Conservation (phyloP, 2,888 invertebrate species). For the Diplolepis rosae region DNA sequence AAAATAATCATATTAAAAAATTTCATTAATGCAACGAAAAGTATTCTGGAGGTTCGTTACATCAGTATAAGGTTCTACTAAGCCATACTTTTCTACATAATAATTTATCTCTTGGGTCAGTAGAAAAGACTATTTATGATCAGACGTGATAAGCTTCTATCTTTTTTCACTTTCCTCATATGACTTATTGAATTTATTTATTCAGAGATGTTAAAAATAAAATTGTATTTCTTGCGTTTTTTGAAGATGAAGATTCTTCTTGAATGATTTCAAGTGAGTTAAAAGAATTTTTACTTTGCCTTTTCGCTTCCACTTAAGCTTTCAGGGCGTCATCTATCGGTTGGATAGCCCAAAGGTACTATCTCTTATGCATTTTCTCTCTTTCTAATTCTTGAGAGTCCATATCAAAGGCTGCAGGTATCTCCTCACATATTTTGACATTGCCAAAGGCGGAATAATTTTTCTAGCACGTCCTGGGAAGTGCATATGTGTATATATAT, state of each 20-base stretch:
- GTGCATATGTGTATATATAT: not conserved
- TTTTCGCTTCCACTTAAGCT: not conserved
- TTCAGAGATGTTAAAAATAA: no score
- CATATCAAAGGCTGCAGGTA: constrained; percentile 15
- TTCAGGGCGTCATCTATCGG: not conserved
- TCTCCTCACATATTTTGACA: constrained; percentile 23
- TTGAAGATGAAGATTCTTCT: not conserved
- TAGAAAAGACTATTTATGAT: not conserved
- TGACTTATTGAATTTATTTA: no score
- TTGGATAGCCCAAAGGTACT: constrained; percentile 12
- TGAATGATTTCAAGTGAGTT: not conserved
- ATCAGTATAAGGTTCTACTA: no score
- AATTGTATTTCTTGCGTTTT: not conserved
- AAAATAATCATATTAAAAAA: no score
- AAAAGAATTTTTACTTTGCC: not conserved
- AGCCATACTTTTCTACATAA: not conserved
- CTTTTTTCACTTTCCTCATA: no score
- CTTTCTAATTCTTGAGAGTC: not conserved
- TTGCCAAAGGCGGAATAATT: constrained; percentile 25
- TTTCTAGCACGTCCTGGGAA: constrained; percentile 6
- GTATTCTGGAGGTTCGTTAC: no score
- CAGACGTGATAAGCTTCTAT: not conserved
- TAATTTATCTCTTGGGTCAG: not conserved
- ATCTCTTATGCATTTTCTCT: constrained; percentile 14
- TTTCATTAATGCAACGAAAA: no score